Evolutionary conservation across 2,797 vertebrate species (phyloP), one percentile per base, ranked within the genome.

Genomic region (Acipenser ruthenus): DNA sequence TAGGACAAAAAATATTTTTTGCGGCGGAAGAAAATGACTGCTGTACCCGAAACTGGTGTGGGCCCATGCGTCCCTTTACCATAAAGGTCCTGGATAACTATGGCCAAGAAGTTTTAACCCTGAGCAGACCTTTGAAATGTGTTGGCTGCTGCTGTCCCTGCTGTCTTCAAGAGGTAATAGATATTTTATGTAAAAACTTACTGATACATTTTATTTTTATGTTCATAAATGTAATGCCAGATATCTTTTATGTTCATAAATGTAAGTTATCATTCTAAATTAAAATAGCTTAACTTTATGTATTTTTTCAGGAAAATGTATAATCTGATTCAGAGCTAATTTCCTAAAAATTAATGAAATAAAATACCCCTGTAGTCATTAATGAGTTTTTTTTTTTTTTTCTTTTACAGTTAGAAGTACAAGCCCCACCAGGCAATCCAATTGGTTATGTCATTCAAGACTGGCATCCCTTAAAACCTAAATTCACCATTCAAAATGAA

Each of bases 1-100:
- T 90, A 37, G 91, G 91, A 0, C 91, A 94, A 68, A 87, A 81
- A 70, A 67, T 94, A 37, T 93, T 89, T 71, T 86, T 82, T n/a
- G 92, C 87, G 5, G 71, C 59, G 0, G 93, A 94, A 66, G 87
- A 93, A 52, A 90, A 72, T 1, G 77, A 90, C 61, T 89, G 77
- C 67, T 85, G 81, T 4, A 88, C 74, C 53, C 73, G 88, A 72
- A 84, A 83, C n/a, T 91, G 68, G 67, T 91, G 81, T 15, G 92
- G 92, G 3, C 1, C 83, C 0, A 0, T 73, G 0, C 77, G 90
- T 6, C 80, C 92, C 6, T 94, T 93, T 68, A 77, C 72, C 65
- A 60, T 95, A 0, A 85, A 70, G 8, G 77, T 94, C 48, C 48
- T 78, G 10, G 90, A 94, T 71, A 93, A 92, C 69, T 11, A 81